These are phyloP conservation scores for Conger conger DNA, from an alignment of 2,113 vertebrate species.

Conservation along the genomic window DNA sequence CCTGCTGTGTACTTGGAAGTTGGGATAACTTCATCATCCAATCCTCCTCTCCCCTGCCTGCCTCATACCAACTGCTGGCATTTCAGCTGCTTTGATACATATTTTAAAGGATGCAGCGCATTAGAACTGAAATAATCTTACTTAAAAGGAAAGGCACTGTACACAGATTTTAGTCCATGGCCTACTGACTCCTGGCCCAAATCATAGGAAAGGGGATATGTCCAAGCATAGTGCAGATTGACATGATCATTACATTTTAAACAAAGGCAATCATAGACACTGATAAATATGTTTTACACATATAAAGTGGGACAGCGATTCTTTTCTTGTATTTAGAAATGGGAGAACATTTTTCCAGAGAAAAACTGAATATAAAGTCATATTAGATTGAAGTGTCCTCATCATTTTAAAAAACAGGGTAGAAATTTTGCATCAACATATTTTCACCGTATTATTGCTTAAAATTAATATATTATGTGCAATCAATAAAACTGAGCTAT, in stretches of 20 bases:
- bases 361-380: neutral
- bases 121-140: constrained; percentile 66
- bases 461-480: neutral
- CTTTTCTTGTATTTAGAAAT: neutral
- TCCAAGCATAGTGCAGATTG: constrained; percentile 49
- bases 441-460: neutral
- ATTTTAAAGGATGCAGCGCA: constrained; percentile 68
- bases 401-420: neutral
- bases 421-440: neutral
- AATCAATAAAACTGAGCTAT: neutral
- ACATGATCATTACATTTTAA: constrained; percentile 43
- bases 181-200: constrained; percentile 47
- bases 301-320: neutral
- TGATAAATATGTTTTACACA: neutral
- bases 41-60: constrained; percentile 53
- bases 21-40: constrained; percentile 66
- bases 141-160: constrained; percentile 65
- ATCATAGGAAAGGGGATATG: constrained; percentile 52
- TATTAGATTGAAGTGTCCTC: neutral
- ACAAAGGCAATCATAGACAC: constrained; percentile 26
- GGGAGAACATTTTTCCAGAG: neutral
- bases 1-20: constrained; percentile 72
- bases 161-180: constrained; percentile 47
- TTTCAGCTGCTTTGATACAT: constrained; percentile 72
- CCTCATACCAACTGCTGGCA: constrained; percentile 67